These are phyloP conservation scores for Melitaea cinxia DNA, from an alignment of 1,140 invertebrate genomes.

Conservation along the genomic window DNA sequence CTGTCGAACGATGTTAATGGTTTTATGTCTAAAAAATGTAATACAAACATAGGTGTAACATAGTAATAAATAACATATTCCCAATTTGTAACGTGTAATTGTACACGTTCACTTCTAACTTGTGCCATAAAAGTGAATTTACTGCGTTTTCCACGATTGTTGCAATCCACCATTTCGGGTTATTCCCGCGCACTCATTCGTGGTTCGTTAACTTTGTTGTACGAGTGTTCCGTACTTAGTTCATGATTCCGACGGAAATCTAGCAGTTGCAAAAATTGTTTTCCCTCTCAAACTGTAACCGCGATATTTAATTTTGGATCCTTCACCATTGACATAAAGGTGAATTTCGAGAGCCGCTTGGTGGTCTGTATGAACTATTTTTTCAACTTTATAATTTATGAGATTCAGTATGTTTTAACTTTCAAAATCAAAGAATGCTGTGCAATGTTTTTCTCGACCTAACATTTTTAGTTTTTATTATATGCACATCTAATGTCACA, in stretches of 20 bases:
- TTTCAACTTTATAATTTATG: constrained; percentile 33
- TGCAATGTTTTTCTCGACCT: constrained; percentile 25
- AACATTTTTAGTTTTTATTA: constrained; percentile 24
- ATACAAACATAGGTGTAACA: neutral
- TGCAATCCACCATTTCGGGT: constrained; percentile 73
- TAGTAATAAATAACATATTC: constrained; percentile 1
- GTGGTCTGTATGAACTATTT: constrained; percentile 29
- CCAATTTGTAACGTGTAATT: constrained; percentile 9
- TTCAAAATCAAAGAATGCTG: constrained; percentile 32
- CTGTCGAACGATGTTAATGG: no score
- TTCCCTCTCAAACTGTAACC: constrained; percentile 10
- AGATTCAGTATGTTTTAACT: constrained; percentile 38
- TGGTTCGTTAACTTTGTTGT: constrained; percentile 79
- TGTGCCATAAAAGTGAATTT: constrained; percentile 59
- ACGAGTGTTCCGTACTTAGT: constrained; percentile 72
- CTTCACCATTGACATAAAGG: neutral
- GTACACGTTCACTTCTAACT: constrained; percentile 35
- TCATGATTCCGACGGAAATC: constrained; percentile 58
- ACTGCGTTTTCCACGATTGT: constrained; percentile 75
- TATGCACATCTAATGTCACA: constrained; percentile 13
- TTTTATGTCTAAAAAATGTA: no score
- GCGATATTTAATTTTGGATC: constrained; percentile 14
- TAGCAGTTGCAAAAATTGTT: constrained; percentile 47
- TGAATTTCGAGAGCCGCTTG: neutral
- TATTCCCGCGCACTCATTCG: constrained; percentile 73